phyloP scores from a whole-genome alignment of 2,797 vertebrate genomes.

The Echiichthys vipera region DNA sequence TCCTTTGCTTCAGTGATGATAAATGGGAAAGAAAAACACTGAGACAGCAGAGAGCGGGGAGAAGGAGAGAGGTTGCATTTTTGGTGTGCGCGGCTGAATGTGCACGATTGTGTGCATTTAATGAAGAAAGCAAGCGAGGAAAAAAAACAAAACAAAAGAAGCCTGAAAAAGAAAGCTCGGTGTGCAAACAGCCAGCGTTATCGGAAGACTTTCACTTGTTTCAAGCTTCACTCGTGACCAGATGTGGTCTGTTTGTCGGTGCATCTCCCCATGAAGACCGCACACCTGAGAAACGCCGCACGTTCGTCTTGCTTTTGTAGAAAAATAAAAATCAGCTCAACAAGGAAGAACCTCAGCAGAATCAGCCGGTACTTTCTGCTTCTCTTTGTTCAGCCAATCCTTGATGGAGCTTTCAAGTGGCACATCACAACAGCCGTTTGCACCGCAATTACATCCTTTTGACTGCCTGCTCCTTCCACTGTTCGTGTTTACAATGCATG shows the following conservation, averaged over 20 bases:
- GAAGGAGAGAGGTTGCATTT: slow-evolving; percentile 48
- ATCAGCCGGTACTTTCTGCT: slow-evolving; percentile 49
- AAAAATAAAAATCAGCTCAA: slow-evolving; percentile 37
- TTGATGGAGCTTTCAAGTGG: slow-evolving; percentile 52
- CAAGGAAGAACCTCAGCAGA: slow-evolving; percentile 45
- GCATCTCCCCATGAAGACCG: slow-evolving; percentile 6
- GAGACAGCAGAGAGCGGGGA: slow-evolving; percentile 62
- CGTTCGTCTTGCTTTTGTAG: slow-evolving; percentile 14
- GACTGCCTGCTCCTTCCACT: slow-evolving; percentile 53
- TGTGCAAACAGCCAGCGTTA: slow-evolving; percentile 18
- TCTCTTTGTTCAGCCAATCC: slow-evolving; percentile 62
- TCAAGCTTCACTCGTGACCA: slow-evolving; percentile 13
- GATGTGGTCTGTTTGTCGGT: slow-evolving; percentile 11
- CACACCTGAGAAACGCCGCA: slow-evolving; percentile 56
- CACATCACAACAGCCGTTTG: slow-evolving; percentile 56
- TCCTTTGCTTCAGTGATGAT: slow-evolving; percentile 74
- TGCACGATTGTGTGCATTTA: slow-evolving; percentile 65
- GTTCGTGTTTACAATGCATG: slow-evolving; percentile 47
- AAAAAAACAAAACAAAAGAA: slow-evolving; percentile 11
- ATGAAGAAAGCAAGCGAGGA: slow-evolving; percentile 53
- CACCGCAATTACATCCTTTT: slow-evolving; percentile 71
- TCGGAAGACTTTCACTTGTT: slow-evolving; percentile 14
- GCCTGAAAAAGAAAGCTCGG: slow-evolving; percentile 3
- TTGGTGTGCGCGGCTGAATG: slow-evolving; percentile 47
- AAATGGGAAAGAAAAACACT: slow-evolving; percentile 74